Base-by-base conservation (phyloP, 2,888 invertebrate species). In the Epistrophe grossulariae region DNA sequence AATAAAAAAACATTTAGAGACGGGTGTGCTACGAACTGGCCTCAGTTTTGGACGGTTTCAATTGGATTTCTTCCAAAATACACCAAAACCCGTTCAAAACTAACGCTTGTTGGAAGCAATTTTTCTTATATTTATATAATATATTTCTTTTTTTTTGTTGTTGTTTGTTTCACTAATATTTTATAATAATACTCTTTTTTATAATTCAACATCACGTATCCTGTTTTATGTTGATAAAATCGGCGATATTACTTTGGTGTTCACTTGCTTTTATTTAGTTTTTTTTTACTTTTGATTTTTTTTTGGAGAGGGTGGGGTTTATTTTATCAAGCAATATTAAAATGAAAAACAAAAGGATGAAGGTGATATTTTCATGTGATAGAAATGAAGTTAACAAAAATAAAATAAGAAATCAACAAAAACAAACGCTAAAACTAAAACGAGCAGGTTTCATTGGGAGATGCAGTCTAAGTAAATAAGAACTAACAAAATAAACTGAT, bases 31-130 rank as follows among this genome's bases (percentile, higher is more conserved):
- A 76, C 90, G 90, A 91, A 90, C 90, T 89, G 90, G 93, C 93
- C 93, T 93, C 93, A 93, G 93, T 93, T 93, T 93, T 93, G 93
- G 93, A 93, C 93, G 93, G 93, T 93, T 93, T 93, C 93, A 93
- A 93, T 93, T 90, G 92, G 92, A 92, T 90, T 90, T 89, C 89
- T 89, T 91, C 91, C 92, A 89, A 90, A 90, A 89, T 92, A 93
- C 93, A 93, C 93, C 93, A 93, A 93, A 93, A 93, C 93, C 92
- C 93, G 93, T 92, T 92, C 91, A 93, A 93, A 93, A 92, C 93
- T 93, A 93, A 93, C 92, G 90, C 90, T 91, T 89, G 90, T 89
- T 89, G 89, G 90, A 89, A 89, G 89, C 89, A 81, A 79, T 77
- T 77, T 79, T 40, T 74, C 74, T 66, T 66, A 48, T 55, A 45